Base-by-base conservation (phyloP, 2,888 invertebrate species). In the Biston betularia region DNA sequence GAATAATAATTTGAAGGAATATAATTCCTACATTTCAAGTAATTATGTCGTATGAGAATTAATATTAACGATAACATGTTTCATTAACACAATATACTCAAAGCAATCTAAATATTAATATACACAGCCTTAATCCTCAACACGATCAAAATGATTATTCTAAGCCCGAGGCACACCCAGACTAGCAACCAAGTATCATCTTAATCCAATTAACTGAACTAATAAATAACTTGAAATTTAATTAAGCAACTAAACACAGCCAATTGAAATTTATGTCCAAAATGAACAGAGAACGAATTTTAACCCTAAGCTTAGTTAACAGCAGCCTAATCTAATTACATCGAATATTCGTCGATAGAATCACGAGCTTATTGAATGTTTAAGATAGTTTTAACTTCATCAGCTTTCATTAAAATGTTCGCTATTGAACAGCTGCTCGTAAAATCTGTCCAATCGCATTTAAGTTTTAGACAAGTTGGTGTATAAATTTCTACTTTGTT, bases 211-310 rank as follows among this genome's bases (percentile, higher is more conserved):
- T 73, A 69, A 69, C 50, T 63, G 54, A 68, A 65, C 64, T 73
- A 66, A 73, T 73, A 71, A 71, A 73, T 73, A 71, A 69, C 65
- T 62, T 64, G 62, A 71, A 73, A 73, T 71, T 73, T 71, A 71
- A 73, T 73, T 71, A 71, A 73, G 61, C 60, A 57, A 64, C 63
- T 59, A 58, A 42, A 57, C 64, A 68, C 60, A 54, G 54, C 33
- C 68, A 48, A 61, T 57, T 42, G 15, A 60, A 68, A 68, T 60
- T 61, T 54, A 68, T 44, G 58, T 49, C 54, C 54, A 45, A 67
- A 59, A 59, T 63, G 53, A 54, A 66, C 52, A 56, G 65, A 62
- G 53, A 63, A 54, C 49, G 58, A 62, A 61, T 64, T 68, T 65
- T 65, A 65, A 54, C 48, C 65, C 63, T 58, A 40, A 61, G 64